Evolutionary conservation across 2,113 vertebrate species (phyloP), one percentile per base, ranked within the genome.

Genomic region (Gymnarchus niloticus): DNA sequence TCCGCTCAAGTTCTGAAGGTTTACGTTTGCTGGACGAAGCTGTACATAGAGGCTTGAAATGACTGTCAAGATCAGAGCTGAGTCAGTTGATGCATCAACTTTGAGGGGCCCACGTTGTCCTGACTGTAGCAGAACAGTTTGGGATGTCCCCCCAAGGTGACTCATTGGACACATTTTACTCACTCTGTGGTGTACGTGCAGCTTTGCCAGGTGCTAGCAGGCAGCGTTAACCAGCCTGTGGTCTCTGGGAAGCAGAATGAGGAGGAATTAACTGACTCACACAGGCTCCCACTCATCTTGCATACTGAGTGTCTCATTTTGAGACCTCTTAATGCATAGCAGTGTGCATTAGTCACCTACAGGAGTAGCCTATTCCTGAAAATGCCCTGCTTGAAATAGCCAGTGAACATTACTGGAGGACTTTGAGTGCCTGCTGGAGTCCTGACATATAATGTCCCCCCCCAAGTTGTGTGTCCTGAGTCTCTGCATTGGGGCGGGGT

Each of bases 121-220:
- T 41, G 65, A 37, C 28, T 2, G 28, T 33, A 69, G 61, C 1
- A 37, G 19, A 54, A 37, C 19, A 4, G 9, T 41, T 41, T 41
- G 1, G 76, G 21, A 5, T n/a, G 44, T 37, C 44, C 76, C 76
- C 76, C 41, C 41, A n/a, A 48, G 9, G 76, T 78, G 76, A 54
- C 44, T 85, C 65, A 77, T 1, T 69, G 69, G 65, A 19, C 19
- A 54, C 25, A 17, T 51, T 59, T 85, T 85, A 44, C 84, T 85
- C 65, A n/a, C 65, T 17, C 6, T 28, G 49, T 41, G 7, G 46
- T 19, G 51, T 73, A 12, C 28, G 19, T 65, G 48, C 80, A 82
- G 25, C 51, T 7, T 4, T 14, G 21, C 80, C 28, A 54, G 80
- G 54, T n/a, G 17, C 2, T 81, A 56, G 80, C 17, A 28, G 10